A percentile compares a stretch with the other conserved stretches of the same genome.
Conservation (phyloP, 2,888 invertebrate genomes). For the Stenodema calcarata region DNA sequence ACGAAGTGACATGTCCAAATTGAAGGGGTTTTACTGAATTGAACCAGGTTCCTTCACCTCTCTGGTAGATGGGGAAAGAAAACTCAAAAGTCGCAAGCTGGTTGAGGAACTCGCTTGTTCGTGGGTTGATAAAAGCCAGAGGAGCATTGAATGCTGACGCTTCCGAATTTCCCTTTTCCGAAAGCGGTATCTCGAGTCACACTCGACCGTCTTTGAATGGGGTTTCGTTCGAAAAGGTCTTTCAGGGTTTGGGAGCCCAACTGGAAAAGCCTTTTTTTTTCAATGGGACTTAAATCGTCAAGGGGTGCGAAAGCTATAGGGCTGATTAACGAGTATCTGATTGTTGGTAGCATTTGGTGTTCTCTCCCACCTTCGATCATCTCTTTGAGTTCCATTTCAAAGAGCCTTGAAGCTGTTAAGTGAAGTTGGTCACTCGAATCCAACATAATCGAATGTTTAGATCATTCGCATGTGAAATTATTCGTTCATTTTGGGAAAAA, state of each 20-base stretch:
- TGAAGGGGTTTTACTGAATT: too few species aligned
- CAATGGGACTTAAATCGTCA: conserved; percentile 1
- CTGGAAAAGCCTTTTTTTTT: background rate
- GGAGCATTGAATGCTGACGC: background rate
- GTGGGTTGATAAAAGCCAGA: background rate
- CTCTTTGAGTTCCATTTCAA: too few species aligned
- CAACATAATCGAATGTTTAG: too few species aligned
- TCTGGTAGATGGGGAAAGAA: background rate
- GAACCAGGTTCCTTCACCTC: too few species aligned
- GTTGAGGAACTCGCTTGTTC: background rate
- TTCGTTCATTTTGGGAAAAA: too few species aligned
- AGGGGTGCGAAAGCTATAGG: background rate
- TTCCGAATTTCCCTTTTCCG: background rate
- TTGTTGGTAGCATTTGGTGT: background rate
- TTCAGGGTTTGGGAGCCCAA: background rate
- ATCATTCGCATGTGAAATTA: too few species aligned
- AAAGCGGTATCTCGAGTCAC: background rate
- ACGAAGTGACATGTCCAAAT: too few species aligned
- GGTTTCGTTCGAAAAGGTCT: background rate
- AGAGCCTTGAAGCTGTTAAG: too few species aligned
- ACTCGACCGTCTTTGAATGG: background rate
- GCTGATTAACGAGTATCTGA: background rate
- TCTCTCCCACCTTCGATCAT: background rate
- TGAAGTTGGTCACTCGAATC: too few species aligned
- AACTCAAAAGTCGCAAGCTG: background rate